Evolutionary conservation across 2,797 vertebrate genomes (phyloP), one percentile per base, ranked within the genome.

Genomic region (Esox lucius): DNA sequence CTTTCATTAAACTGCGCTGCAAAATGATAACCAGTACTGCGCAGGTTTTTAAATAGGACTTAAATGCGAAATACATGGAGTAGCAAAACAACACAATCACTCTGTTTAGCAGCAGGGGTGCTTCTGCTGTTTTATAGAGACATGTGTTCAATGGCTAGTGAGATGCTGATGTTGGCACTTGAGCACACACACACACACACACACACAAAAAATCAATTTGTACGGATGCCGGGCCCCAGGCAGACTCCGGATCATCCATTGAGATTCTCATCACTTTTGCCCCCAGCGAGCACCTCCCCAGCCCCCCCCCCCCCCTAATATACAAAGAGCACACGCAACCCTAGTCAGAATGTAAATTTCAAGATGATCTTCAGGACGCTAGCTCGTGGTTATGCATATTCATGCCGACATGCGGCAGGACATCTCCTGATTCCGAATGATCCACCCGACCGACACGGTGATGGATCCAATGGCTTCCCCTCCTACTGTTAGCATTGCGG

Each of bases 331-430:
- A 26, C 22, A 31, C 33, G 11, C 19, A 46, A 71, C 71, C 64
- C 56, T 62, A 11, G 74, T 39, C 35, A 67, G 71, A 76, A 80
- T 74, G 65, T 59, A 74, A 48, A 74, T 70, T 73, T 62, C 74
- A 26, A 65, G 19, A 70, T 59, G 61, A 77, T 77, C 68, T 66
- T 65, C 26, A 48, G 22, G 66, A 51, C 61, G 70, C 24, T 67
- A 26, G 28, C 42, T n/a, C 62, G 59, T 70, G 62, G 49, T 31
- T 66, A 72, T 80, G 79, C 74, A 80, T 77, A 77, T 80, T 73
- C 74, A 80, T 80, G 71, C 5, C 3, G 39, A 28, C 16, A 48
- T 59, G 70, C 5, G 15, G 56, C 35, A 69, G 51, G 70, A 75
- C 13, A 28, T 62, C 65, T 22, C 39, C 31, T 39, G 49, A 62